These are phyloP conservation scores for Trachelus tabidus DNA, from an alignment of 2,888 invertebrate genomes.

Conservation along the genomic window DNA sequence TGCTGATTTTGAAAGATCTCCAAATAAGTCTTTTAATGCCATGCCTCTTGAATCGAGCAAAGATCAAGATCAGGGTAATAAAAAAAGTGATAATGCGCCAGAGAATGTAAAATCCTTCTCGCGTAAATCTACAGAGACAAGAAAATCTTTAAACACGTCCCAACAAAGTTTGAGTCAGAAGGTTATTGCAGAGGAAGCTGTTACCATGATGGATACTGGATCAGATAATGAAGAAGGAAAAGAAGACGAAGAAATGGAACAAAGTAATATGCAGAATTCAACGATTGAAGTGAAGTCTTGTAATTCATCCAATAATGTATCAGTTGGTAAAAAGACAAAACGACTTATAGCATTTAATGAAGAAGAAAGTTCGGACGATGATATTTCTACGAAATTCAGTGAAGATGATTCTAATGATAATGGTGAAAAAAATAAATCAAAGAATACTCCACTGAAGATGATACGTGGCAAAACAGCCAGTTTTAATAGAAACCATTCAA, in stretches of 20 bases:
- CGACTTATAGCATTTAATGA: background rate
- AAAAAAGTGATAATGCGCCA: background rate
- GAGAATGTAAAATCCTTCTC: background rate
- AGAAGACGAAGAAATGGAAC: slow-evolving; percentile 6
- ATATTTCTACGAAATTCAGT: background rate
- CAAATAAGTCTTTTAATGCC: background rate
- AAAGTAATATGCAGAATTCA: background rate
- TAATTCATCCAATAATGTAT: background rate
- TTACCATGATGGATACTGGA: background rate
- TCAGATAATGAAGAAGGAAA: background rate
- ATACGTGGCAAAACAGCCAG: background rate
- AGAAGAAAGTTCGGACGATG: background rate
- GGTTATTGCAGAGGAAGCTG: background rate
- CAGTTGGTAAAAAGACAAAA: background rate
- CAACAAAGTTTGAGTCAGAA: background rate
- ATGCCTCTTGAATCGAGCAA: background rate
- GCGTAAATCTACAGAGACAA: background rate
- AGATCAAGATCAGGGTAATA: background rate
- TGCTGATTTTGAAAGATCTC: background rate
- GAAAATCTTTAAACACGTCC: background rate
- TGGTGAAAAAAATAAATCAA: background rate
- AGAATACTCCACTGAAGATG: background rate
- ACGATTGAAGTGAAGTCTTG: background rate
- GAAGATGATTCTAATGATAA: background rate
- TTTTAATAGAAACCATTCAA: slow-evolving; percentile 22